Percentiles rank a stretch among this genome's conserved stretches.
These are phyloP conservation scores for Tipula lateralis DNA, from an alignment of 2,888 invertebrate genomes.

Conservation along the genomic window DNA sequence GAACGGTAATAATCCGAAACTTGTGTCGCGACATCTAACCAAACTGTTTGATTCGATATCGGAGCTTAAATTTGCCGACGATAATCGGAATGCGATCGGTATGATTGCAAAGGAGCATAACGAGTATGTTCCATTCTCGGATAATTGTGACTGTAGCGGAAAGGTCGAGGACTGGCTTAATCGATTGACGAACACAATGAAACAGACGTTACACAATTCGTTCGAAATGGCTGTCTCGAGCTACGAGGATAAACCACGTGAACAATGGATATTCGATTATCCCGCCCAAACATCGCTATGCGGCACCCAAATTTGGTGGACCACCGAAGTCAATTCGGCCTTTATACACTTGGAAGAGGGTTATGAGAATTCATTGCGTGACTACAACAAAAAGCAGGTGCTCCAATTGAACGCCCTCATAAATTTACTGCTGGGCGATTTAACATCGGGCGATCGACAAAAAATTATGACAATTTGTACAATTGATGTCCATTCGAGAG, in stretches of 20 bases:
- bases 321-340: conserved; percentile 84
- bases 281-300: conserved; percentile 87
- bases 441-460: conserved; percentile 80
- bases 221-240: conserved; percentile 74
- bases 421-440: conserved; percentile 70
- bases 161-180: conserved; percentile 91
- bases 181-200: conserved; percentile 78
- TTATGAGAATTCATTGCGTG: conserved; percentile 88
- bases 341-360: conserved; percentile 86
- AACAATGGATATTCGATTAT: conserved; percentile 88
- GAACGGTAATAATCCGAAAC: conserved; percentile 76
- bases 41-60: conserved; percentile 90
- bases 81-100: conserved; percentile 50
- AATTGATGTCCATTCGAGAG: conserved; percentile 90
- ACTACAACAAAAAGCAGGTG: conserved; percentile 86
- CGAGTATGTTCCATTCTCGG: conserved; percentile 61
- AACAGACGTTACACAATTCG: conserved; percentile 69
- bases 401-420: conserved; percentile 80
- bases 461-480: conserved; percentile 98
- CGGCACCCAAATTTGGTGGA: conserved; percentile 96
- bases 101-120: conserved; percentile 86
- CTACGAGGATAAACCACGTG: conserved; percentile 85
- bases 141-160: conserved; percentile 77
- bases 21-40: conserved; percentile 77
- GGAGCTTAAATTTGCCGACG: conserved; percentile 50